A percentile compares a stretch with the other conserved stretches of the same genome.
Conservation (phyloP, 2,113 vertebrate genomes). For the Chrysochloris asiatica region DNA sequence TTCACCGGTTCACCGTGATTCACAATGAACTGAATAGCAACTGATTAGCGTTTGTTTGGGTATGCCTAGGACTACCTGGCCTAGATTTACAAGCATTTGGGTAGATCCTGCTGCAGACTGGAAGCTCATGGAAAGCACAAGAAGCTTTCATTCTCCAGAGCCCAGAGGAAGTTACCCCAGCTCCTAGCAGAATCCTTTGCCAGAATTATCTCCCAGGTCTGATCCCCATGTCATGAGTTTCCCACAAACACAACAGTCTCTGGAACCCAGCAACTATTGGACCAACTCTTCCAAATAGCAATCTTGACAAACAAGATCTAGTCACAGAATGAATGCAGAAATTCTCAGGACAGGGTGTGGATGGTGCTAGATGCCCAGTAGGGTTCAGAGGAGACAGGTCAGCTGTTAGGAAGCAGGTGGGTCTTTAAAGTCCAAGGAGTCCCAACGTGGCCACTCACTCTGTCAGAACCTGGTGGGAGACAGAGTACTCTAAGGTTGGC, state of each 20-base stretch:
- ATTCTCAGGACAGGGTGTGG: fast-evolving
- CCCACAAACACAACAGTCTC: background rate
- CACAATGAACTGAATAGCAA: background rate
- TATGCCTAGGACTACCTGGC: background rate
- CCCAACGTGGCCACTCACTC: background rate
- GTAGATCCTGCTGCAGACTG: background rate
- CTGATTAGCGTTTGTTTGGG: background rate
- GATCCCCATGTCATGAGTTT: background rate
- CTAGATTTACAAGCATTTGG: fast-evolving
- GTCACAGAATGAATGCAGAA: fast-evolving
- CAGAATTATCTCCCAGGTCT: background rate
- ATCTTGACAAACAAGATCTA: fast-evolving
- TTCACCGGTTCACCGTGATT: background rate
- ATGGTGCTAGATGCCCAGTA: fast-evolving
- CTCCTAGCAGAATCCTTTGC: background rate
- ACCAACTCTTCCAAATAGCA: background rate
- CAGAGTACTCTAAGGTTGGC: too few relatives aligned
- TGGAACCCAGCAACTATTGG: too few relatives aligned
- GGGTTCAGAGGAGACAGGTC: background rate
- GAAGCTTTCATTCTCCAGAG: background rate
- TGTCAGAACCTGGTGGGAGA: background rate
- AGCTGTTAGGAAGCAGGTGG: background rate
- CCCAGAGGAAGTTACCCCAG: background rate
- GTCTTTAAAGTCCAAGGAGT: background rate
- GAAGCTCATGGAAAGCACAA: background rate